Conservation (phyloP, 35 echinoderm and acorn worm genomes). For the Hemicentrotus pulcherrimus region DNA sequence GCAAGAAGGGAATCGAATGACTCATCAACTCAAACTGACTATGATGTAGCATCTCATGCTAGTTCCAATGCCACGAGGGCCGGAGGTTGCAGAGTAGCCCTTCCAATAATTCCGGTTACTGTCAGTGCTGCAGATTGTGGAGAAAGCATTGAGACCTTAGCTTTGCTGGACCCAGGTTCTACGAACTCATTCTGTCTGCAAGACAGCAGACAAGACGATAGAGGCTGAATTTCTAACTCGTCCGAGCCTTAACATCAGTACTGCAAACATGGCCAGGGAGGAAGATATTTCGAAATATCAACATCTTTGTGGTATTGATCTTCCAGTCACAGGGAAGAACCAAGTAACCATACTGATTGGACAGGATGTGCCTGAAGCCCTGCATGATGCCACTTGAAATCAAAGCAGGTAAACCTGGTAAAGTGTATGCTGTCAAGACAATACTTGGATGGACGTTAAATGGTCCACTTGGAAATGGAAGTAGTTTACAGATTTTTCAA, state of each 20-base stretch:
- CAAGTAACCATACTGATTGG: conserved; percentile 73
- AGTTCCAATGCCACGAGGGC: conserved; percentile 36
- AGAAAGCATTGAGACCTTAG: conserved; percentile 19
- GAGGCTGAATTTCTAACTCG: conserved; percentile 31
- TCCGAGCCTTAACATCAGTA: conserved; percentile 47
- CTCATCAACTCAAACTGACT: conserved; percentile 20
- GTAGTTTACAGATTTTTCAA: background rate
- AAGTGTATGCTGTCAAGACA: conserved; percentile 69
- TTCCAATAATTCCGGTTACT: conserved; percentile 61
- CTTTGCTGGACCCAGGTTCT: conserved; percentile 57
- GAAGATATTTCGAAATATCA: conserved; percentile 51
- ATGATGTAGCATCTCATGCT: background rate
- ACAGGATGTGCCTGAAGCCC: conserved; percentile 65
- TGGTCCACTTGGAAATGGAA: conserved; percentile 57
- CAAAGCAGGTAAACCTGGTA: conserved; percentile 22
- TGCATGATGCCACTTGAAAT: conserved; percentile 71
- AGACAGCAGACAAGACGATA: conserved; percentile 18
- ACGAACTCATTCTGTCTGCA: conserved; percentile 65
- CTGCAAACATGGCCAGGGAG: conserved; percentile 52
- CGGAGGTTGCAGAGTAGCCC: conserved; percentile 52
- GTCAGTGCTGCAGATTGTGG: conserved; percentile 30
- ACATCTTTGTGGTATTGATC: conserved; percentile 50
- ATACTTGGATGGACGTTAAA: conserved; percentile 80
- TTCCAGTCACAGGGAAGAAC: conserved; percentile 31
- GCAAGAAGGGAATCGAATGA: background rate